A percentile compares a stretch with the other conserved stretches of the same genome.
Evolutionary conservation across 2,888 invertebrate genomes (phyloP).

Genomic region (Hypomecis punctinalis): DNA sequence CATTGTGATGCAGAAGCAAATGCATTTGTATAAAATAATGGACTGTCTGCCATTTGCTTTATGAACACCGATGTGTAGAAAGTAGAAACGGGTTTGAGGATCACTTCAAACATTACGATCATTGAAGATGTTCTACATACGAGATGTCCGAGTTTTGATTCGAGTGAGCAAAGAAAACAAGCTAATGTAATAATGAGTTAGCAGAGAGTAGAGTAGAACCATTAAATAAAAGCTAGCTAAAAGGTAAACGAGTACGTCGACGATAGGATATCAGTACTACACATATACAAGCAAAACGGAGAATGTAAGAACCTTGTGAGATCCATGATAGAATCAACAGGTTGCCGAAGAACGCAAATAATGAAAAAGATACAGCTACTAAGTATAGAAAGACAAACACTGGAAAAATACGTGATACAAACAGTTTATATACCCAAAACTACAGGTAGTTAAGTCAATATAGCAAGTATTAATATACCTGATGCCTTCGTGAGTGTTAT

Average conservation of each 20-base stretch:
- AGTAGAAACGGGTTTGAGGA: constrained; percentile 7
- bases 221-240: too few species aligned
- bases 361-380: too few species aligned
- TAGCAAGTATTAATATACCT: constrained; percentile 1
- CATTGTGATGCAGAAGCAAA: constrained; percentile 22
- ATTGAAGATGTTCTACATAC: neutral
- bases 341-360: too few species aligned
- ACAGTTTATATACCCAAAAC: neutral
- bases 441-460: neutral
- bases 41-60: constrained; percentile 13
- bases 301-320: too few species aligned
- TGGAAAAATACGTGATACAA: neutral
- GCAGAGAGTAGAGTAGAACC: too few species aligned
- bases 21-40: constrained; percentile 18
- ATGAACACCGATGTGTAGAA: constrained; percentile 8
- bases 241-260: too few species aligned
- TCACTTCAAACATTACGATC: neutral
- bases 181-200: neutral
- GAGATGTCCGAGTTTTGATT: neutral
- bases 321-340: too few species aligned
- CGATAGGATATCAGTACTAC: too few species aligned
- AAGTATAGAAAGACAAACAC: too few species aligned
- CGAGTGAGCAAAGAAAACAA: neutral
- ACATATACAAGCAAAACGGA: too few species aligned
- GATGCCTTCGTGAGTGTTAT: constrained; percentile 6